Percentiles rank a stretch among this genome's conserved stretches.
These are phyloP conservation scores for Microtus pennsylvanicus DNA, from an alignment of 2,113 vertebrate species.

Conservation along the genomic window DNA sequence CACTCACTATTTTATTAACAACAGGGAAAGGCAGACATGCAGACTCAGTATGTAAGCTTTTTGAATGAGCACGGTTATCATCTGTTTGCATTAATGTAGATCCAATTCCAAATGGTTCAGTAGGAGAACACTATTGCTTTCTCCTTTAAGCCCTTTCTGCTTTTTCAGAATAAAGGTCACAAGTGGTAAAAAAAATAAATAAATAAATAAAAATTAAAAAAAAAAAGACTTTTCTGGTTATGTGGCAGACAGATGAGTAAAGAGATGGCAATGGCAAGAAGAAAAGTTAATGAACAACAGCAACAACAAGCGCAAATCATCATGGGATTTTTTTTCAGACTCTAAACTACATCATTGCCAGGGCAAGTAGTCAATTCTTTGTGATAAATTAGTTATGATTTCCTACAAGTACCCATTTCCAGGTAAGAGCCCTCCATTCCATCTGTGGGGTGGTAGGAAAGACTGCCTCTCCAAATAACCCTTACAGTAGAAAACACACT, in stretches of 20 bases:
- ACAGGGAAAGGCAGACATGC: background rate
- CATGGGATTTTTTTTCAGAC: slow-evolving; percentile 45
- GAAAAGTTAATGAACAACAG: slow-evolving; percentile 2
- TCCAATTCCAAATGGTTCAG: slow-evolving; percentile 37
- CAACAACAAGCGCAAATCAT: background rate
- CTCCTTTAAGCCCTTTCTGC: background rate
- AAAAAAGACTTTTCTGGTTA: slow-evolving; percentile 52
- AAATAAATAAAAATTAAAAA: too few relatives aligned
- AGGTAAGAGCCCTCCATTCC: slow-evolving; percentile 71
- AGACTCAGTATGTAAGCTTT: background rate
- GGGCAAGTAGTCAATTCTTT: slow-evolving; percentile 28
- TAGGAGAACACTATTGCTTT: background rate
- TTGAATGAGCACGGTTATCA: background rate
- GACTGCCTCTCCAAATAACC: slow-evolving; percentile 74
- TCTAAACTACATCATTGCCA: slow-evolving; percentile 48
- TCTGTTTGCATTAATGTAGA: slow-evolving; percentile 3
- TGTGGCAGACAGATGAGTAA: background rate
- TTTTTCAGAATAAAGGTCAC: slow-evolving; percentile 42
- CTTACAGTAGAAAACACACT: slow-evolving; percentile 8
- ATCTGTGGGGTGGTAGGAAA: slow-evolving; percentile 81
- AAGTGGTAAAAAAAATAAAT: background rate
- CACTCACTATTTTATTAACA: background rate
- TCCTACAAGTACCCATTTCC: slow-evolving; percentile 70
- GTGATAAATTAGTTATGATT: slow-evolving; percentile 42
- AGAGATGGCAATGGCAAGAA: background rate